Evolutionary conservation across 2,888 invertebrate species (phyloP), one percentile per base, ranked within the genome.

Genomic region (Heliconius sara): DNA sequence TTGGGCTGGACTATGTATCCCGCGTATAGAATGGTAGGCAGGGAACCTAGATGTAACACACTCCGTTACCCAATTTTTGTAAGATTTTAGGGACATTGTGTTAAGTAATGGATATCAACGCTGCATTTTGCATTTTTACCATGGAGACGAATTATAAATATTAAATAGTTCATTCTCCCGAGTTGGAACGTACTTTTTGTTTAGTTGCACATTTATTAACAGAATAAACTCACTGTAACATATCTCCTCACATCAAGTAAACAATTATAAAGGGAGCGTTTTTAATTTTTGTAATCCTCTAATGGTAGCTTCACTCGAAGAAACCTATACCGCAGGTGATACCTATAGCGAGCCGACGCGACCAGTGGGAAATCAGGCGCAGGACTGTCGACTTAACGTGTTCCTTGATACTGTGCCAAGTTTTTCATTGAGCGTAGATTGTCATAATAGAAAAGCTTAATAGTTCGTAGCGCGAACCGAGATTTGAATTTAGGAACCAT

Each of bases 341-440:
- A 43, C 70, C 70, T 70, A 70, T 70, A 70, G 70, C 43, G 25
- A 70, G 43, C 70, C 70, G 70, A 70, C n/a, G 70, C 70, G 70
- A 70, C 70, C 70, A 70, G 70, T 70, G 70, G 70, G 70, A 70
- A 70, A 70, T 70, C 70, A 70, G 43, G 70, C 70, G 70, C 70
- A 43, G 70, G 70, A 43, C 70, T 70, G 70, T 70, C 70, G 70
- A 43, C 70, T 70, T 70, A 70, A 70, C 70, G 70, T 70, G 70
- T 70, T 25, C 70, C 70, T 70, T 70, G 70, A 70, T 70, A 70
- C 70, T 70, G 43, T 47, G 70, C 70, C 70, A 70, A 70, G 43
- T 70, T 70, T 70, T 70, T 70, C 70, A 70, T 70, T 70, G 70
- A 70, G 16, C 68, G n/a, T 68, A 68, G 39, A 39, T 68, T 39